These are phyloP conservation scores for Neostethus bicornis DNA, from an alignment of 2,797 vertebrate genomes.

Conservation along the genomic window DNA sequence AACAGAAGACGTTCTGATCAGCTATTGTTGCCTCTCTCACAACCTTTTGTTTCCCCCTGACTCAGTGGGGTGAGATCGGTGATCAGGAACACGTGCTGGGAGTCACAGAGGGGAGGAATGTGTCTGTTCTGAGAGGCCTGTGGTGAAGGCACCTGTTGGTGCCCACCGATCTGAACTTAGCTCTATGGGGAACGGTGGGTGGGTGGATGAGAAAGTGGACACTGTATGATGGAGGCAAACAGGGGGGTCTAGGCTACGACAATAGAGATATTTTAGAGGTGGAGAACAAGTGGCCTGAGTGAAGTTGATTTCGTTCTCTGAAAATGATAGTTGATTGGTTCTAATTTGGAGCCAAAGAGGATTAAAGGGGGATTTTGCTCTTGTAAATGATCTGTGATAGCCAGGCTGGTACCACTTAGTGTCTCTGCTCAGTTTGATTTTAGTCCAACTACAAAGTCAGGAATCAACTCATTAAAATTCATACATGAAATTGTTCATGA, in stretches of 20 bases:
- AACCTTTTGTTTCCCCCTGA: slow-evolving; percentile 28
- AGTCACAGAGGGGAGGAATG: slow-evolving; percentile 75
- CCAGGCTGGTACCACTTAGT: too few species aligned
- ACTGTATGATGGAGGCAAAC: slow-evolving; percentile 28
- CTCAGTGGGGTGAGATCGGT: slow-evolving; percentile 50
- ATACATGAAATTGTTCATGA: too few species aligned
- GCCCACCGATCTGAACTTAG: slow-evolving; percentile 70
- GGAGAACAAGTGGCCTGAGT: slow-evolving; percentile 35
- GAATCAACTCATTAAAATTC: too few species aligned
- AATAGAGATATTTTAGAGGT: slow-evolving; percentile 74
- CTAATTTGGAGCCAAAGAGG: slow-evolving; percentile 1
- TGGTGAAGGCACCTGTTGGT: slow-evolving; percentile 80
- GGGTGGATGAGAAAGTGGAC: slow-evolving; percentile 50
- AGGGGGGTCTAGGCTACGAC: slow-evolving; percentile 51
- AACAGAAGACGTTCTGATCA: slow-evolving; percentile 12
- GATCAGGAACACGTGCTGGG: slow-evolving; percentile 66
- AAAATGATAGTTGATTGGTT: slow-evolving; percentile 8
- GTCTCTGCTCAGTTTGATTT: too few species aligned
- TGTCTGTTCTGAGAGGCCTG: slow-evolving; percentile 70
- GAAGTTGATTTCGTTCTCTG: slow-evolving; percentile 29
- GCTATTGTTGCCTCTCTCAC: slow-evolving; percentile 12
- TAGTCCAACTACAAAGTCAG: too few species aligned
- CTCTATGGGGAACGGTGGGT: slow-evolving; percentile 38
- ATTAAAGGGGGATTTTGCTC: slow-evolving; percentile 6
- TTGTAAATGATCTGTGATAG: neutral